Evolutionary conservation across 2,797 vertebrate species (phyloP).

Genomic region (Anabas testudineus): DNA sequence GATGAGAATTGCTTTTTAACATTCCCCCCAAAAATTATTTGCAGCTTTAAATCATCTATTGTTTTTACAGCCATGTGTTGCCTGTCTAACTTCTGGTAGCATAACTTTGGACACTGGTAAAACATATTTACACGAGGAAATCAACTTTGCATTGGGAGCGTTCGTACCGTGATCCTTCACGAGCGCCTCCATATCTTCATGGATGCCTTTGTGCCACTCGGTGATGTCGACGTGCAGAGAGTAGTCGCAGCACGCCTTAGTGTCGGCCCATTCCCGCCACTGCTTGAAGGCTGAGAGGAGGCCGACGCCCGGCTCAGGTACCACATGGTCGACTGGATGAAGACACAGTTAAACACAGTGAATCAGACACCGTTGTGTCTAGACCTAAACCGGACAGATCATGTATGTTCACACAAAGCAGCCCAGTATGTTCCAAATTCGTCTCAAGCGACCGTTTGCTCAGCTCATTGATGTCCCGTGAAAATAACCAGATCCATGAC

Average conservation of each 20-base stretch:
- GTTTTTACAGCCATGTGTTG: too few species aligned
- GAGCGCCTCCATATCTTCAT: constrained; percentile 97
- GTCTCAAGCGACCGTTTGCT: not conserved
- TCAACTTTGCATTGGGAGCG: not conserved
- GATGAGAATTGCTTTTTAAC: not conserved
- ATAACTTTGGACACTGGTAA: not conserved
- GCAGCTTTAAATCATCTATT: not conserved
- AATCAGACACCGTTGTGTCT: not conserved
- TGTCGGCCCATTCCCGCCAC: constrained; percentile 97
- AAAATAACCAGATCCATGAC: constrained; percentile 13
- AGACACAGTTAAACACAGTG: constrained; percentile 10
- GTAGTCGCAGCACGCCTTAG: constrained; percentile 98
- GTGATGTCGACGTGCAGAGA: constrained; percentile 97
- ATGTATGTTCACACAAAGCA: not conserved
- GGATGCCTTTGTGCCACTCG: constrained; percentile 95
- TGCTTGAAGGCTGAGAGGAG: constrained; percentile 94
- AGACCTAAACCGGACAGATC: not conserved
- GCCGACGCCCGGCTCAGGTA: constrained; percentile 92
- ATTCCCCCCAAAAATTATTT: not conserved
- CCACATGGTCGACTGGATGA: constrained; percentile 92
- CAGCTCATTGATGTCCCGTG: constrained; percentile 3
- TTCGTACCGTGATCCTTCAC: constrained; percentile 95
- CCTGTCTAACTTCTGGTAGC: too few species aligned
- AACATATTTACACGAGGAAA: not conserved
- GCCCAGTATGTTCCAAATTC: not conserved